Base-by-base conservation (phyloP, 2,113 vertebrate species). In the Micronycteris hirsuta region DNA sequence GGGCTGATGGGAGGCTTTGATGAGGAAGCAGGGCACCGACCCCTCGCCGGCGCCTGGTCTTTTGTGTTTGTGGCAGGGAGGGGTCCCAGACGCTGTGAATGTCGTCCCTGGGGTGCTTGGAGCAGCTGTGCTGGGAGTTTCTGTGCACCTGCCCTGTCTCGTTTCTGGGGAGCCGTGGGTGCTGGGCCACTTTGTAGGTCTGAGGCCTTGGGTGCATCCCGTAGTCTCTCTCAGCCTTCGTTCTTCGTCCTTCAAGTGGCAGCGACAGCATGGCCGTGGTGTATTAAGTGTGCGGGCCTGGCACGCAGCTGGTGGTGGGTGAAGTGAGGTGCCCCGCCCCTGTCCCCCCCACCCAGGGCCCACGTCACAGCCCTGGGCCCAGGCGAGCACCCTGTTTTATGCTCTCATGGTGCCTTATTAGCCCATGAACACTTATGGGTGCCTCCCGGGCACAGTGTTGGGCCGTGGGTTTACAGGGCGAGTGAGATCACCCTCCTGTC, bases 121-220 rank as follows among this genome's bases (percentile, higher is more conserved):
- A 38, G 13, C 16, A 38, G 47, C 33, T 6, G 47, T 11, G 7
- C 61, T 3, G 4, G 71, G 76, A 22, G 38, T 38, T 28, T 2
- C 16, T 2, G 0, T 2, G 19, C 7, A 0, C 2, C 41, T 5
- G 36, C 20, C 17, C 6, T 20, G 8, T 17, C 61, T 86, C 0
- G 1, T 49, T 7, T 13, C 28, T 2, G 13, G 47, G 90, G 22
- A 10, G 83, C 36, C 0, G 17, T 1, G 26, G 47, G 71, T 7
- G n/a, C 38, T 0, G 14, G 63, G 86, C 41, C 9, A 2, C 43
- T 11, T 7, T 24, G 65, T 15, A 54, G 80, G 80, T 56, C n/a
- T 24, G 38, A 10, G 52, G 31, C 73, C 47, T 45, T 4, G 10
- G 54, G 63, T 5, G 8, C 14, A 17, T 1, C 26, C 16, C 26